Evolutionary conservation across 2,888 invertebrate species (phyloP), one percentile per base, ranked within the genome.

Genomic region (Didymodactylos carnosus): DNA sequence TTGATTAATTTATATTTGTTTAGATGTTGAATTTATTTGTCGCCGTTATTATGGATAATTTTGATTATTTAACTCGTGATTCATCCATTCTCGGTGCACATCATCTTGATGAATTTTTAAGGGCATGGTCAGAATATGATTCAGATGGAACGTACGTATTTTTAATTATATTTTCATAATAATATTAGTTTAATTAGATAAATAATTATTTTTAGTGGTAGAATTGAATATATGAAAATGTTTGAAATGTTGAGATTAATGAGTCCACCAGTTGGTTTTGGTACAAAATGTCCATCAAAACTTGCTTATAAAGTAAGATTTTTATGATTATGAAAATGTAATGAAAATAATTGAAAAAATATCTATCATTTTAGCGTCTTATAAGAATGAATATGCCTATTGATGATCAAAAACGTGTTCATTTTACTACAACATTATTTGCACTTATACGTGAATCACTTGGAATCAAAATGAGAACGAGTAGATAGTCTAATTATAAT

Each of bases 41-140:
- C 83, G 98, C 98, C 83, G 98, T 99, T 84, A 99, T 99, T 85
- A 99, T 99, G 98, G 98, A 99, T 87, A 99, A 99, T 87, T 99
- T 99, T 85, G 98, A 99, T 87, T 99, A 99, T 86, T 87, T 99
- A 82, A 99, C 98, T 77, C 88, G 98, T 85, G 98, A 99, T 86
- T 95, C 95, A 79, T 97, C 95, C 83, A 99, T 99, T 84, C 88
- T 99, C 84, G 98, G 98, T 77, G 98, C 98, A 79, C 98, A 99
- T 89, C 98, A 99, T 87, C 88, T 99, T 82, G 98, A 99, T 86
- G 98, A 99, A 87, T 99, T 94, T 86, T 94, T 94, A 80, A 88
- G 98, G 82, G 95, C 97, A 85, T 99, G 98, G 98, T 95, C 97
- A 76, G 98, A 98, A 86, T 97, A 97, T 86, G 98, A 99, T 87